Evolutionary conservation across 2,113 vertebrate species (phyloP).

Genomic region (human (Homo sapiens)): GRCh38 chr2:126587001-126587500

Average conservation of each 20-base stretch:
- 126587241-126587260: background rate
- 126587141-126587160: background rate
- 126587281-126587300: background rate
- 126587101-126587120: background rate
- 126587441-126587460: background rate
- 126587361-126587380: background rate
- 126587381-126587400: background rate
- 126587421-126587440: background rate
- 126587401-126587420: background rate
- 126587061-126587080: constrained; percentile 6
- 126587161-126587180: background rate
- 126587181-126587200: background rate
- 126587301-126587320: background rate
- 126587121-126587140: background rate
- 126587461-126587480: background rate
- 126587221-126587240: background rate
- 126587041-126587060: background rate
- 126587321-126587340: background rate
- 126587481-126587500: background rate
- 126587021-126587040: background rate
- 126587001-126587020: background rate
- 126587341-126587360: background rate
- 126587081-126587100: background rate
- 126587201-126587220: background rate
- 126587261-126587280: background rate